These are phyloP conservation scores for Onychostruthus taczanowskii DNA, from an alignment of 2,113 vertebrate species.

Conservation along the genomic window DNA sequence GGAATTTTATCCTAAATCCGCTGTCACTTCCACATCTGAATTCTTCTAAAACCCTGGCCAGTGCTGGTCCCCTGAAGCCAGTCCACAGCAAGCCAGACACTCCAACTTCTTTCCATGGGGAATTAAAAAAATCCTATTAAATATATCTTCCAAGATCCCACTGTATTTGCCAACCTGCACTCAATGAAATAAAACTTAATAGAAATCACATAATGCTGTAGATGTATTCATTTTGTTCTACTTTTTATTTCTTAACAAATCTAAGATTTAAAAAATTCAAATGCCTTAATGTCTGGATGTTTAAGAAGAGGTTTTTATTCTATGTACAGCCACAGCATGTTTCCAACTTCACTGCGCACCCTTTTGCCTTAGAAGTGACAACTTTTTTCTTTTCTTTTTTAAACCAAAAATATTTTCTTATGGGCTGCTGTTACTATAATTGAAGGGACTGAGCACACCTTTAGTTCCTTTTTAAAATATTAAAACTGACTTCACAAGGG, in stretches of 20 bases:
- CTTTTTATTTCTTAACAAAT: background rate
- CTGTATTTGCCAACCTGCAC: background rate
- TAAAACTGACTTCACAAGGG: background rate
- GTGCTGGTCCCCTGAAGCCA: background rate
- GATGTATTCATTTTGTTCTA: background rate
- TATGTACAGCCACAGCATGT: accelerated
- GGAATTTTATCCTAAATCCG: background rate
- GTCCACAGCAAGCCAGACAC: background rate
- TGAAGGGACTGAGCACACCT: background rate
- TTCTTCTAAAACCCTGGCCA: background rate
- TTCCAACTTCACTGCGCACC: background rate
- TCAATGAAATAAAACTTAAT: background rate
- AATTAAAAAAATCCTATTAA: background rate
- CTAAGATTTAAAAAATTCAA: background rate
- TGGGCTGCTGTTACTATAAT: background rate
- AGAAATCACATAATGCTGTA: background rate
- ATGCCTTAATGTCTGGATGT: background rate
- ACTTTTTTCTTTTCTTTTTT: background rate
- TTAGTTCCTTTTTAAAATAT: background rate
- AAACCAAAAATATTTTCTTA: background rate
- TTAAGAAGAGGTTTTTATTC: background rate
- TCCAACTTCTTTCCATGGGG: background rate
- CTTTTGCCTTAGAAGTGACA: background rate
- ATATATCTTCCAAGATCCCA: background rate
- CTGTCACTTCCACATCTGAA: background rate